Percentiles rank a stretch among this genome's conserved stretches.
Evolutionary conservation across 2,797 vertebrate genomes (phyloP).

Genomic region (Ctenopoma kingsleyae): DNA sequence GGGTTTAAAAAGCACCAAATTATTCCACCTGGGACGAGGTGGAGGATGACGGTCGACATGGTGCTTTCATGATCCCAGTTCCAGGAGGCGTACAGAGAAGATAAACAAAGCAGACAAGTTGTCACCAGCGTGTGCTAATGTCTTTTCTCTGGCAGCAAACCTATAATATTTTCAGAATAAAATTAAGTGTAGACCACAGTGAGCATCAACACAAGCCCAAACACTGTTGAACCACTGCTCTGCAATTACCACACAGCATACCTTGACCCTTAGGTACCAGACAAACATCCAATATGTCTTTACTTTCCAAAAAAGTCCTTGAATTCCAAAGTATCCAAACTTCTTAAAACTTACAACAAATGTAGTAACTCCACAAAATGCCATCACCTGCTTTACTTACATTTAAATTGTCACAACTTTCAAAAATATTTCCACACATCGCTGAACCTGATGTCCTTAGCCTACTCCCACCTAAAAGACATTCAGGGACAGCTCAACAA

Average conservation of each 20-base stretch:
- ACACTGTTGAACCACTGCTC: not conserved
- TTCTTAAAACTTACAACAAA: not conserved
- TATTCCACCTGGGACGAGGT: not conserved
- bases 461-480: no score
- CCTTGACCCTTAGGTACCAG: not conserved
- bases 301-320: not conserved
- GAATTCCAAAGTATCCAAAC: no score
- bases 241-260: not conserved
- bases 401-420: no score
- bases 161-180: not conserved
- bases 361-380: not conserved
- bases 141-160: not conserved
- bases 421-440: no score
- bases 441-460: no score
- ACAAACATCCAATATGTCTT: not conserved
- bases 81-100: not conserved
- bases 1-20: constrained; percentile 24
- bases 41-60: not conserved
- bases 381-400: not conserved
- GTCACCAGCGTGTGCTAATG: not conserved
- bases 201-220: not conserved
- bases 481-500: no score
- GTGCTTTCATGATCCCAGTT: not conserved
- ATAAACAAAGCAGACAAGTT: not conserved
- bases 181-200: not conserved